Conservation (phyloP, 1,140 invertebrate genomes). For the Scaptomyza hsui region DNA sequence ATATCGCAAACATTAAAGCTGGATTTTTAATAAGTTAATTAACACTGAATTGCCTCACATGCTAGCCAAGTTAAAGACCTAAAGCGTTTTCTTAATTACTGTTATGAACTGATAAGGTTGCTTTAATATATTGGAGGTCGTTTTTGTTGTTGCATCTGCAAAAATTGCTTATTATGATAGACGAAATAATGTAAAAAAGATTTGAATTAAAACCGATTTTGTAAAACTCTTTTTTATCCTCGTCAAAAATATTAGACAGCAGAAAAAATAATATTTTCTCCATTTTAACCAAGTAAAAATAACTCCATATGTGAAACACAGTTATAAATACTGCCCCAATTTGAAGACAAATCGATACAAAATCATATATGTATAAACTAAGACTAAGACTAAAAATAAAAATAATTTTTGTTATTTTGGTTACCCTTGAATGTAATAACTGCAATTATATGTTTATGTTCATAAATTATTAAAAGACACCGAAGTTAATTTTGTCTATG, state of each 20-base stretch:
- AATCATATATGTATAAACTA: background rate
- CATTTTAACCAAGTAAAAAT: no score
- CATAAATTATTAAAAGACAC: constrained; percentile 17
- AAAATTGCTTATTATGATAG: no score
- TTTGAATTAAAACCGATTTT: background rate
- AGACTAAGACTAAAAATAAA: background rate
- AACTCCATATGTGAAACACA: no score
- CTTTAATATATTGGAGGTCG: background rate
- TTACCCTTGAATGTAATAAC: constrained; percentile 2
- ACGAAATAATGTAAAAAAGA: no score
- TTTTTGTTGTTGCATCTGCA: background rate
- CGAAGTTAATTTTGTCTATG: background rate
- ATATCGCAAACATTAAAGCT: constrained; percentile 36
- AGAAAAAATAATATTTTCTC: no score
- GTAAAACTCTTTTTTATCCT: no score
- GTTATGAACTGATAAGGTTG: constrained; percentile 11
- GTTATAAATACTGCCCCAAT: background rate
- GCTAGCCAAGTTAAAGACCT: background rate
- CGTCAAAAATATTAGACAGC: no score
- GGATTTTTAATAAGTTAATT: constrained; percentile 56
- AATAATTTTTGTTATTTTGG: background rate
- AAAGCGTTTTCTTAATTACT: constrained; percentile 8
- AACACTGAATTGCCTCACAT: constrained; percentile 2
- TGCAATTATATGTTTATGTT: constrained; percentile 16
- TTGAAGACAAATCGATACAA: constrained; percentile 14